Conservation (phyloP, 2,113 vertebrate genomes). For the Eurypyga helias region DNA sequence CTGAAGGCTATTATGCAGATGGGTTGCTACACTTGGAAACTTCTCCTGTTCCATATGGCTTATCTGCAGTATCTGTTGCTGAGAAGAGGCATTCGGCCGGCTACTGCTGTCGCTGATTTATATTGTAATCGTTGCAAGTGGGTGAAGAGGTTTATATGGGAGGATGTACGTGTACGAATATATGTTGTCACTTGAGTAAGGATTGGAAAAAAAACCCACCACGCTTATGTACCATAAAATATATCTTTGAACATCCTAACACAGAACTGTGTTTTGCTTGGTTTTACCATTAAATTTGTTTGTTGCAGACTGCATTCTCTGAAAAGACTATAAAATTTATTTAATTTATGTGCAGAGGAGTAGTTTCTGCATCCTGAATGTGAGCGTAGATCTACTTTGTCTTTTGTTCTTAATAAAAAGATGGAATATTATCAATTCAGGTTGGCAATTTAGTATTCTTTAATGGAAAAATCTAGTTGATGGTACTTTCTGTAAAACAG, state of each 20-base stretch:
- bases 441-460: background rate
- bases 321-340: background rate
- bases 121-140: constrained; percentile 27
- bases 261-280: background rate
- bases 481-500: background rate
- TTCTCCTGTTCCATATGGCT: constrained; percentile 65
- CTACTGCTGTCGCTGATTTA: constrained; percentile 13
- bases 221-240: background rate
- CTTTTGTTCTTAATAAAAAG: background rate
- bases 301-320: background rate
- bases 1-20: constrained; percentile 56
- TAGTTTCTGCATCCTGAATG: background rate
- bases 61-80: constrained; percentile 58
- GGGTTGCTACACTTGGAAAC: constrained; percentile 56
- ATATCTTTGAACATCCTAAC: background rate
- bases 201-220: background rate
- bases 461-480: background rate
- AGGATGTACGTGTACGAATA: background rate
- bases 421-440: accelerated
- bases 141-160: background rate
- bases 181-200: background rate
- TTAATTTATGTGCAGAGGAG: background rate
- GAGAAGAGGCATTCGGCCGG: constrained; percentile 38
- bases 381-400: background rate
- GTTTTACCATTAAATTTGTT: background rate